Conservation (phyloP, 2,797 vertebrate species). For the Pempheris klunzingeri region DNA sequence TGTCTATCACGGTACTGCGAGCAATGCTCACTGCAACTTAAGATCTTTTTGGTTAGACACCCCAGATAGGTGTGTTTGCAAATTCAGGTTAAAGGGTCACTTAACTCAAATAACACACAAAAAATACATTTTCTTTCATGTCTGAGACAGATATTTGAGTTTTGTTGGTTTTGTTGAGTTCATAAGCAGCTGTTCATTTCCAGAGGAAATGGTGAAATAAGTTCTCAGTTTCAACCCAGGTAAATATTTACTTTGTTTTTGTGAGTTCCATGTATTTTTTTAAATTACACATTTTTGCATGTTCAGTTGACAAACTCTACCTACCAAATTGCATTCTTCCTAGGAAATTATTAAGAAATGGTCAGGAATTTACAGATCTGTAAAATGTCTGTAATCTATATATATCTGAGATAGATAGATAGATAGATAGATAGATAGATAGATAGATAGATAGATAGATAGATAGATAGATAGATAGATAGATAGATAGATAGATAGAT, state of each 20-base stretch:
- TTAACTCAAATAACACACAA: too few species aligned
- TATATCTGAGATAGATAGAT: background rate
- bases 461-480: background rate
- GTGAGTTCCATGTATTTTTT: too few species aligned
- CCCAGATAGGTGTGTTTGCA: slow-evolving; percentile 7
- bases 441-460: background rate
- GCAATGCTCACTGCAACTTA: background rate
- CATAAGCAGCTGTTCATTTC: slow-evolving; percentile 14
- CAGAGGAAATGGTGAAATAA: background rate
- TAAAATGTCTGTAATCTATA: too few species aligned
- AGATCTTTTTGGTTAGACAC: slow-evolving; percentile 25
- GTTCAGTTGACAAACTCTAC: slow-evolving; percentile 8
- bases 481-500: background rate
- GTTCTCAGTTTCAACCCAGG: background rate
- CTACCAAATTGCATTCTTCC: background rate
- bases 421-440: background rate
- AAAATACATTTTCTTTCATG: too few species aligned
- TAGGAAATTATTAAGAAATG: background rate
- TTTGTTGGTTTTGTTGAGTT: background rate
- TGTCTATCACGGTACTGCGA: slow-evolving; percentile 27
- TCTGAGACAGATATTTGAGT: slow-evolving; percentile 6
- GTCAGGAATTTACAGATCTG: background rate
- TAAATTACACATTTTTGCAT: background rate
- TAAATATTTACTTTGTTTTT: slow-evolving; percentile 18
- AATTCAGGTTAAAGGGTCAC: slow-evolving; percentile 18